Conservation (phyloP, 2,888 invertebrate species). For the Scaptomyza cyrtandrae region DNA sequence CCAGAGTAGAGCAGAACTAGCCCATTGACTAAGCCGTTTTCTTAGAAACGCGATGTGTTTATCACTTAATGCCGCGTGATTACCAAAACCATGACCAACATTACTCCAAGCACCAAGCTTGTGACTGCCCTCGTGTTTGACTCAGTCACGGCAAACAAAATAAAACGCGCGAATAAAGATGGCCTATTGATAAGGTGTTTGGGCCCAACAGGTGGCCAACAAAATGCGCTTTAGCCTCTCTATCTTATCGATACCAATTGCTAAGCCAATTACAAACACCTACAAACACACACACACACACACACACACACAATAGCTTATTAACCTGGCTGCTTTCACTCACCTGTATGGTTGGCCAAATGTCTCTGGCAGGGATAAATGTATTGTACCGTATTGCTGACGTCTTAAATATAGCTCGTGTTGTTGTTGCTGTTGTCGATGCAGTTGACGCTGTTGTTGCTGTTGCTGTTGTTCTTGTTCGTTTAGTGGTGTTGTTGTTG, state of each 20-base stretch:
- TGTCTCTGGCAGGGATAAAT: constrained; percentile 53
- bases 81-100: background rate
- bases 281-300: constrained; percentile 1
- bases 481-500: constrained; percentile 42
- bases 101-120: no score
- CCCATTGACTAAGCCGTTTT: background rate
- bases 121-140: background rate
- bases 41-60: background rate
- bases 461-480: constrained; percentile 15
- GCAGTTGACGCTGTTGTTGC: constrained; percentile 32
- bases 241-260: constrained; percentile 48
- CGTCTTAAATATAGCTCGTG: constrained; percentile 33
- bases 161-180: background rate
- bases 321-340: constrained; percentile 18
- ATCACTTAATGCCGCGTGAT: background rate
- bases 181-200: constrained; percentile 36
- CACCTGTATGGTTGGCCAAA: constrained; percentile 39
- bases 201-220: constrained; percentile 47
- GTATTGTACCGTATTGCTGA: constrained; percentile 45
- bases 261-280: constrained; percentile 19
- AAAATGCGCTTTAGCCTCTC: constrained; percentile 28
- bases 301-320: constrained; percentile 13
- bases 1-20: background rate
- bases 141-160: constrained; percentile 30
- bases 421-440: constrained; percentile 32